phyloP scores from a whole-genome alignment of 2,113 vertebrate genomes.

The Lathamus discolor region DNA sequence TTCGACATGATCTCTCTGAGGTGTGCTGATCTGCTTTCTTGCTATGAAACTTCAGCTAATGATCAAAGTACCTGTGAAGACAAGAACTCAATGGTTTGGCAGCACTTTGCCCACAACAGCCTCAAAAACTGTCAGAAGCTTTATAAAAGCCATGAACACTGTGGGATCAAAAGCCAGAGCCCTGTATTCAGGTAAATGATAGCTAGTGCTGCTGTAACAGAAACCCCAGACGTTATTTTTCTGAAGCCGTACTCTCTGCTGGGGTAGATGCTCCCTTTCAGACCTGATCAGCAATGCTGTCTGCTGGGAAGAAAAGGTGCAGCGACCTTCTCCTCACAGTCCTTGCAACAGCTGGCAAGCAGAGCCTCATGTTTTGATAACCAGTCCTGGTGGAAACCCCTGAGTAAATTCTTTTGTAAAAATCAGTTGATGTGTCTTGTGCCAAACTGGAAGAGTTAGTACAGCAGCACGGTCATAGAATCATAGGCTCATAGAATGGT shows the following conservation, averaged over 20 bases:
- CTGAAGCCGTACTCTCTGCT: neutral
- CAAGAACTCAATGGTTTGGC: fast-evolving
- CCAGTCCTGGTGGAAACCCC: neutral
- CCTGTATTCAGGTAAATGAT: neutral
- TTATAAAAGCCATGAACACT: neutral
- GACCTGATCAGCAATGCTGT: neutral
- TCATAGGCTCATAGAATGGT: neutral
- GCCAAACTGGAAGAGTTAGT: neutral
- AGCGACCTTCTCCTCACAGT: neutral
- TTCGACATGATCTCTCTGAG: neutral
- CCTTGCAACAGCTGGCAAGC: neutral
- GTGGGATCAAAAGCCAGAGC: neutral
- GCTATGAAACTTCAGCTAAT: neutral
- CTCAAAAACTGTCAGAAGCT: neutral
- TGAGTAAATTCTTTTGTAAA: neutral
- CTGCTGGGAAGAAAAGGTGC: neutral
- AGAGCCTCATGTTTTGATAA: neutral
- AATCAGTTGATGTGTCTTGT: neutral
- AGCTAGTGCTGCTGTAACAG: neutral
- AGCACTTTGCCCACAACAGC: neutral
- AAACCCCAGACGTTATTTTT: neutral
- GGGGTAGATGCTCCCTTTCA: neutral
- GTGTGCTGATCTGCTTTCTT: neutral
- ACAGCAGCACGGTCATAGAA: neutral
- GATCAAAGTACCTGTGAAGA: neutral